Evolutionary conservation across 2,797 vertebrate species (phyloP).

Genomic region (Danio albolineatus): DNA sequence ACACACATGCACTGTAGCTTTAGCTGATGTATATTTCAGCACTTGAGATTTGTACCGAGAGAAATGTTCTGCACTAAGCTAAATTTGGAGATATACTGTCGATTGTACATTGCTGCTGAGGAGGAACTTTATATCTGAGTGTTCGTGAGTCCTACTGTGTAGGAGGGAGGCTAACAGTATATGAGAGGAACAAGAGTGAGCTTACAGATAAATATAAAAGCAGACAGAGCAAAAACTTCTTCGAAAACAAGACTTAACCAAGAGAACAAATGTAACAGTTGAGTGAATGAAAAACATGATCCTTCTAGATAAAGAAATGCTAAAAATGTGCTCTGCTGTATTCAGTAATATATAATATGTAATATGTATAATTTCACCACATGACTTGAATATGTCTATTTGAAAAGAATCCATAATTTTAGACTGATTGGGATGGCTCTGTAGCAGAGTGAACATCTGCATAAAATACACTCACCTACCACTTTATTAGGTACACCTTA

Average conservation of each 20-base stretch:
- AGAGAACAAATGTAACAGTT: neutral
- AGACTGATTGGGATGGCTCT: no score
- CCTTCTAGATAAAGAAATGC: neutral
- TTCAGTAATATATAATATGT: no score
- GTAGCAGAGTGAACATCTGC: no score
- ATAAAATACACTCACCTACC: no score
- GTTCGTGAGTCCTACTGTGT: neutral
- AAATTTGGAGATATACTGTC: conserved; percentile 29
- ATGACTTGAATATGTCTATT: no score
- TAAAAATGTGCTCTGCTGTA: no score
- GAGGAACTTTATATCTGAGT: conserved; percentile 16
- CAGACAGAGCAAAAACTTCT: conserved; percentile 1
- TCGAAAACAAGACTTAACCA: neutral
- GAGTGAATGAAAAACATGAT: neutral
- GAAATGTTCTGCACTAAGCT: conserved; percentile 19
- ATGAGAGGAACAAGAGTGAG: conserved; percentile 5
- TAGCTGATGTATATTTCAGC: neutral
- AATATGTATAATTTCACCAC: no score
- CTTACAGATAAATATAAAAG: neutral
- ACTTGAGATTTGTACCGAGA: conserved; percentile 14
- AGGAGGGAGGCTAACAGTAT: conserved; percentile 15
- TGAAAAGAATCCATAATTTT: no score
- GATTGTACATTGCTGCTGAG: conserved; percentile 39
- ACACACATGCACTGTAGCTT: neutral
- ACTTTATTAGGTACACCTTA: no score